phyloP scores from a whole-genome alignment of 2,113 vertebrate species.

The Cyanoderma ruficeps region DNA sequence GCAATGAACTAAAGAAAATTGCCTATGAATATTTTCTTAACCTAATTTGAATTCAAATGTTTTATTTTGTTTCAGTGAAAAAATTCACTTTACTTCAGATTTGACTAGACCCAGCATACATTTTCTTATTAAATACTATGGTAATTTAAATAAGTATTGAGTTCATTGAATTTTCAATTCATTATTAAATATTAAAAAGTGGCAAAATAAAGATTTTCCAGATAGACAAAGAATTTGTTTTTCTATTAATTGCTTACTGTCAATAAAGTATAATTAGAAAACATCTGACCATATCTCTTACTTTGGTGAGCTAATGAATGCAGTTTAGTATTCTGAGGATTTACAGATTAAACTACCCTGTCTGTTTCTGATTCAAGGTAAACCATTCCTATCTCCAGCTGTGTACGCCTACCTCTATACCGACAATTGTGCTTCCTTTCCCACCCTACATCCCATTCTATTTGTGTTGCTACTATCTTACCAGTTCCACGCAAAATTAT shows the following conservation, averaged over 20 bases:
- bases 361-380: neutral
- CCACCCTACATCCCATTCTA: neutral
- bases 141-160: neutral
- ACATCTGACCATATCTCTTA: neutral
- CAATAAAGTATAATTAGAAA: neutral
- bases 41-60: neutral
- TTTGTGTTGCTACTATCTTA: neutral
- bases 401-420: neutral
- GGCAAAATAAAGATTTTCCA: neutral
- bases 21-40: slow-evolving; percentile 7
- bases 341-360: neutral
- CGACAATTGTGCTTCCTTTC: neutral
- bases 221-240: neutral
- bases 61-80: neutral
- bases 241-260: neutral
- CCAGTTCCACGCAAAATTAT: neutral
- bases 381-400: neutral
- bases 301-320: neutral
- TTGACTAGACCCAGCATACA: neutral
- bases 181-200: neutral
- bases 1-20: neutral
- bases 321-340: neutral
- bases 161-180: neutral
- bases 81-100: neutral
- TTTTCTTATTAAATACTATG: neutral